Evolutionary conservation across 2,797 vertebrate species (phyloP), one percentile per base, ranked within the genome.

Genomic region (Cossypha heuglini): DNA sequence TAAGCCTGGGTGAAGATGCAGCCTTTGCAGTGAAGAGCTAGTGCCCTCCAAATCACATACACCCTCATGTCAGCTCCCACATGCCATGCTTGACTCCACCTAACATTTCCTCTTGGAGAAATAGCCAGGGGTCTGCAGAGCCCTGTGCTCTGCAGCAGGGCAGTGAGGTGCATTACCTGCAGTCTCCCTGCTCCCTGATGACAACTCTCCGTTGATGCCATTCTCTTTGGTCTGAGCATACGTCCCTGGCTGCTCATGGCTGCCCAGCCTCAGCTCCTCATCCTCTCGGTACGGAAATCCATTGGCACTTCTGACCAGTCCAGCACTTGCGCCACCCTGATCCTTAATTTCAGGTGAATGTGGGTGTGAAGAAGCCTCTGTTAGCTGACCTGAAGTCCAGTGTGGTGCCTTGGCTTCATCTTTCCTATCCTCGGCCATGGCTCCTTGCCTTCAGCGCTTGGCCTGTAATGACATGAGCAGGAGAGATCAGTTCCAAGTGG

Each of bases 371-470:
- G 98, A 91, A 9, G 98, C 96, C 90, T 98, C 98, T 16, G 97
- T 95, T 45, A 98, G 96, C 52, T 97, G 98, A 78, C 96, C 88
- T 9, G 99, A 97, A 90, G 98, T 98, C 99, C 99, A 99, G 97
- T 99, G 99, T 1, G 99, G 98, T 61, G 98, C 94, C 93, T 98
- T 98, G 63, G 99, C 98, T 96, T 99, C 99, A 12, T 99, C 99
- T 95, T 99, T 98, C 97, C 98, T 98, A 96, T 99, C 98, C 95
- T 99, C 99, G 42, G 99, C 99, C 99, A 99, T 99, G 97, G 92
- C 96, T 97, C 75, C 93, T 95, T 43, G 78, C 72, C 86, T 88
- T 93, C 94, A 84, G 66, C 29, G 8, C 55, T 72, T 74, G 76
- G 90, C 96, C 98, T 98, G 96, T 28, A 96, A 97, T 3, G 57